Base-by-base conservation (phyloP, 2,113 vertebrate genomes). In the Thomomys bottae region DNA sequence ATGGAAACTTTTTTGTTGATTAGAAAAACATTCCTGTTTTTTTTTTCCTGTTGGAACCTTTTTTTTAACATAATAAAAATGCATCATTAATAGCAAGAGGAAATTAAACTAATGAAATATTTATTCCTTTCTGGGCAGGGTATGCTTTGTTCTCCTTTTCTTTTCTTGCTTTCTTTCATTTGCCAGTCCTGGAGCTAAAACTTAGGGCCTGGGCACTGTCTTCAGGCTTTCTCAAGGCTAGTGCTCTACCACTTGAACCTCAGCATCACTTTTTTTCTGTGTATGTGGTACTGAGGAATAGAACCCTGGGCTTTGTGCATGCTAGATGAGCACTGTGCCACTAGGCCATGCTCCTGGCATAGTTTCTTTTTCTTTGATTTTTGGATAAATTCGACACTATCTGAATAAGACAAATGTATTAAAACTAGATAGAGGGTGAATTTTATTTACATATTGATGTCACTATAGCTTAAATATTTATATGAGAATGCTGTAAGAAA, bases 351-450 rank as follows among this genome's bases (percentile, higher is more conserved):
- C n/a, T n/a, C n/a, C n/a, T n/a, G n/a, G n/a, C n/a, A n/a, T n/a
- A n/a, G n/a, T n/a, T n/a, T n/a, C n/a, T n/a, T n/a, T n/a, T n/a
- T 54, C 49, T 54, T 54, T 54, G 12, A 54, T 68, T 83, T 67
- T 54, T 88, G 20, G 75, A 45, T 6, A 82, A 64, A 77, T 61
- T 85, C 28, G 59, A 20, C 45, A 42, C 8, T 15, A 2, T 86
- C 26, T 90, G 78, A 89, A 54, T 85, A 38, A 67, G 28, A 40
- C 64, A 94, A 92, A 85, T 85, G 3, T 54, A 90, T 91, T 90
- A 92, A 92, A 94, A 88, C 30, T 57, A 82, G 42, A 72, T 88
- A 30, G 75, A 90, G 61, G 64, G 38, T 81, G 49, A 40, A 30
- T 82, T 92, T 75, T 88, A 63, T 64, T 82, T 84, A 45, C 76